These are phyloP conservation scores for Drosophila acutilabella DNA, from an alignment of 2,888 invertebrate genomes.

Conservation along the genomic window DNA sequence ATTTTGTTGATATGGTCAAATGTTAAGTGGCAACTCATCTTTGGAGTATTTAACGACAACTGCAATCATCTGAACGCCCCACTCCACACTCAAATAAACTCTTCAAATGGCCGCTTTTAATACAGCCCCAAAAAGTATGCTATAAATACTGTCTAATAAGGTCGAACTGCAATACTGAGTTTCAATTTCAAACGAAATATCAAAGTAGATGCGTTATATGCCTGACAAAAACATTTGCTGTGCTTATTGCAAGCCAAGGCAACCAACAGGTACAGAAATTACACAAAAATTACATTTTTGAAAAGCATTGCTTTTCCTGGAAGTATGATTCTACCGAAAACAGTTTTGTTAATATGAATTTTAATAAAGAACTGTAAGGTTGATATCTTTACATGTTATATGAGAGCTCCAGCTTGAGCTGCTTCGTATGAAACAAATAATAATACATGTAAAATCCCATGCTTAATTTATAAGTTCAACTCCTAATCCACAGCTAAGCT, in stretches of 20 bases:
- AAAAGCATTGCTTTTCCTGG: too few species aligned
- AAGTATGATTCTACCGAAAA: neutral
- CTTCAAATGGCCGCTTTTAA: neutral
- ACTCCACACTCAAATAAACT: slow-evolving; percentile 4
- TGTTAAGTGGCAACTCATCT: slow-evolving; percentile 25
- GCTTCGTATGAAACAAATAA: neutral
- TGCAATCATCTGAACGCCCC: slow-evolving; percentile 12
- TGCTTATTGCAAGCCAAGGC: neutral
- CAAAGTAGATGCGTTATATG: neutral
- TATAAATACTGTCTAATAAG: neutral
- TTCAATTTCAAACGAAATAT: neutral
- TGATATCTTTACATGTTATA: neutral
- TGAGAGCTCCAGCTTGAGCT: neutral
- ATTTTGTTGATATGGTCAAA: slow-evolving; percentile 40
- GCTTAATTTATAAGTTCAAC: neutral
- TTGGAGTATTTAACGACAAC: slow-evolving; percentile 4
- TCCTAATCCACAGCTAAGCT: neutral
- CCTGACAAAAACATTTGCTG: too few species aligned
- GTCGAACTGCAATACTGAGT: neutral
- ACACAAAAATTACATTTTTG: neutral
- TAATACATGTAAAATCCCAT: neutral
- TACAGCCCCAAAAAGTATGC: neutral
- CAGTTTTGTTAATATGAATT: neutral
- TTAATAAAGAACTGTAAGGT: too few species aligned
- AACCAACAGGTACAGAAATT: neutral